These are phyloP conservation scores for Drosophila paramelanica DNA, from an alignment of 2,888 invertebrate genomes.

Conservation along the genomic window DNA sequence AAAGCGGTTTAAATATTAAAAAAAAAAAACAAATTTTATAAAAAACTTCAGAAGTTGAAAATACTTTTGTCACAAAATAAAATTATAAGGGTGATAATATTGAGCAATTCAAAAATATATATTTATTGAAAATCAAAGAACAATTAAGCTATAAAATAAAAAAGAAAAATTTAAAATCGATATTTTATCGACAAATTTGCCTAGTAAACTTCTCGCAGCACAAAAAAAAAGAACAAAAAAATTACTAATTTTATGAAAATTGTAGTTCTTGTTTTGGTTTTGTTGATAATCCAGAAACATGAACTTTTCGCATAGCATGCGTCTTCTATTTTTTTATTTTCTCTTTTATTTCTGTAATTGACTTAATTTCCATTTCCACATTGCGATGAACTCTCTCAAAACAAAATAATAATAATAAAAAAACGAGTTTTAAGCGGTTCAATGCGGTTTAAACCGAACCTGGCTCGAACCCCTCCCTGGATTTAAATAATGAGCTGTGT, in stretches of 20 bases:
- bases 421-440: slow-evolving; percentile 41
- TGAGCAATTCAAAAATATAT: too few species aligned
- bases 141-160: too few species aligned
- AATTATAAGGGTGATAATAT: too few species aligned
- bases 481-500: slow-evolving; percentile 16
- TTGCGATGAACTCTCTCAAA: slow-evolving; percentile 9
- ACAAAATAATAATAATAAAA: neutral
- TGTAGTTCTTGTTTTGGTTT: neutral
- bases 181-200: neutral
- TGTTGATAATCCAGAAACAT: neutral
- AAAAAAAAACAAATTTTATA: too few species aligned
- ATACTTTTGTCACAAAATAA: too few species aligned
- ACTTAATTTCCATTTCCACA: slow-evolving; percentile 32
- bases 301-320: slow-evolving; percentile 39
- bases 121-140: too few species aligned
- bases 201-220: neutral
- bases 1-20: neutral
- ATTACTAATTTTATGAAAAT: neutral
- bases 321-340: slow-evolving; percentile 1
- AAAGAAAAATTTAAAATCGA: neutral
- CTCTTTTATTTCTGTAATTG: slow-evolving; percentile 19
- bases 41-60: too few species aligned
- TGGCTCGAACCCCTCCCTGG: slow-evolving; percentile 10
- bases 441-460: slow-evolving; percentile 36
- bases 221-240: neutral